phyloP scores from a whole-genome alignment of 2,797 vertebrate species.

The Sylvia borin region DNA sequence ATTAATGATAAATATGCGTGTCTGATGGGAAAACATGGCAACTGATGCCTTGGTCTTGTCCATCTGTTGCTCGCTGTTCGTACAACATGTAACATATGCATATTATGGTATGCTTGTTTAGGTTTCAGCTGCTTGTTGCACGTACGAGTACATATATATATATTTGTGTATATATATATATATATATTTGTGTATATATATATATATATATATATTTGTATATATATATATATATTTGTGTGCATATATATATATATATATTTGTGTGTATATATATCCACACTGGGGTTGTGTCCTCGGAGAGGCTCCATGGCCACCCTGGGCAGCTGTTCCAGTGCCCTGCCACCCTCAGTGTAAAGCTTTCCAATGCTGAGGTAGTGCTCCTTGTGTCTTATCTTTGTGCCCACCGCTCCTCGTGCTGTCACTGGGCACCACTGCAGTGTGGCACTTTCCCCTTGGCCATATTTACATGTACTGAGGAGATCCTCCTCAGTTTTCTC shows the following conservation, averaged over 20 bases:
- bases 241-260: background rate
- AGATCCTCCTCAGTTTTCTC: no score
- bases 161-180: background rate
- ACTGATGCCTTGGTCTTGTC: background rate
- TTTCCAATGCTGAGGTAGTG: accelerated
- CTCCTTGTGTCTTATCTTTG: background rate
- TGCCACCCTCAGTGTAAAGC: background rate
- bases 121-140: background rate
- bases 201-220: background rate
- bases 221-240: background rate
- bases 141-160: background rate
- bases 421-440: background rate
- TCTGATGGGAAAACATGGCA: constrained; percentile 6
- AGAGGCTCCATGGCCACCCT: background rate
- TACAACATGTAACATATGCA: background rate
- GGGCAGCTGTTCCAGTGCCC: background rate
- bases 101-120: background rate
- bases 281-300: background rate
- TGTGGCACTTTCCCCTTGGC: no score
- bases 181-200: background rate
- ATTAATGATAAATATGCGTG: constrained; percentile 25
- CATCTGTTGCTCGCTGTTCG: constrained; percentile 29
- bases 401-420: accelerated
- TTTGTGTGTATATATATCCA: background rate
- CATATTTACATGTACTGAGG: accelerated